Evolutionary conservation across 2,888 invertebrate species (phyloP).

Genomic region (Schizotus pectinicornis): DNA sequence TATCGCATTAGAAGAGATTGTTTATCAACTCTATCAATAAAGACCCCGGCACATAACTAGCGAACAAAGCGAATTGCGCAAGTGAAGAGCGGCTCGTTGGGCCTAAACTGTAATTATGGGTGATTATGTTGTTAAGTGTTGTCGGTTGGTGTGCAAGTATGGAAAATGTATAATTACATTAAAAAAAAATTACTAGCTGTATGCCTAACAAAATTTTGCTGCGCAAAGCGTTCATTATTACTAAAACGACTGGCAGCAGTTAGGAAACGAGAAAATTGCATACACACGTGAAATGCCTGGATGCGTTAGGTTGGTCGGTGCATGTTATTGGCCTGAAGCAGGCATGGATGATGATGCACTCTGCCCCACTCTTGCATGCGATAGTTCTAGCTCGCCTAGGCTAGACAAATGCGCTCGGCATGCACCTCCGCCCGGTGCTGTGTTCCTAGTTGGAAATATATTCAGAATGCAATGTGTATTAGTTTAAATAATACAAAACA

Average conservation of each 20-base stretch:
- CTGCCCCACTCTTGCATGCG: slow-evolving; percentile 17
- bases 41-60: too few relatives aligned
- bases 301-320: slow-evolving; percentile 9
- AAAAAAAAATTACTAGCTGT: too few relatives aligned
- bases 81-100: too few relatives aligned
- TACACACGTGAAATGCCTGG: background rate
- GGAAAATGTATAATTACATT: too few relatives aligned
- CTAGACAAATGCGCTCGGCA: slow-evolving; percentile 41
- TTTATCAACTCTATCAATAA: too few relatives aligned
- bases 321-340: slow-evolving; percentile 18
- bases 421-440: slow-evolving; percentile 44
- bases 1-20: too few relatives aligned
- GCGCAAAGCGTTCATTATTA: background rate
- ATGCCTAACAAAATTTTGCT: too few relatives aligned
- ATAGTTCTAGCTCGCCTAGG: slow-evolving; percentile 37
- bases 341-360: slow-evolving; percentile 17
- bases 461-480: slow-evolving; percentile 59
- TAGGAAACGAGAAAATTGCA: background rate
- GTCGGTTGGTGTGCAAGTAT: too few relatives aligned
- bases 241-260: background rate
- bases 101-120: too few relatives aligned
- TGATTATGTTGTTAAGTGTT: too few relatives aligned
- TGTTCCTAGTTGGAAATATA: slow-evolving; percentile 56
- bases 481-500: slow-evolving; percentile 58
- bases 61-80: too few relatives aligned